phyloP scores from a whole-genome alignment of 2,113 vertebrate species.

The Pseudopipra pipra region DNA sequence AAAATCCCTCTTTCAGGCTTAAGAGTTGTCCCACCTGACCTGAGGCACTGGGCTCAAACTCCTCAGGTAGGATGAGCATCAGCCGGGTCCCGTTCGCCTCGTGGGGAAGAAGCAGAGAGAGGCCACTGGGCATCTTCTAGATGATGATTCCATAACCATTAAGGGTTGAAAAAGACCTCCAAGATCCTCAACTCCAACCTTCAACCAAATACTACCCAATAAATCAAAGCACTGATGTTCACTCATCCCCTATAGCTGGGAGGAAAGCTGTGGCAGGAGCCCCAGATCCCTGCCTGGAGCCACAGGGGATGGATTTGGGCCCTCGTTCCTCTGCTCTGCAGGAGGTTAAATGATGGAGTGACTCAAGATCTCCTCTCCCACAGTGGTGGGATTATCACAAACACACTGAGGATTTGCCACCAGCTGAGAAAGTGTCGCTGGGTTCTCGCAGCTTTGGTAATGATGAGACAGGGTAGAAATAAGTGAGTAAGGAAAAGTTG shows the following conservation, averaged over 20 bases:
- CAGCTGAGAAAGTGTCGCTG: background rate
- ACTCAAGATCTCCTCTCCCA: background rate
- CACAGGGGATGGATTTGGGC: background rate
- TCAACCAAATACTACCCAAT: background rate
- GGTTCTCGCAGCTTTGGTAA: background rate
- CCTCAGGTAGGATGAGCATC: background rate
- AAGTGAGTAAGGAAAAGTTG: background rate
- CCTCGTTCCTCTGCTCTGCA: background rate
- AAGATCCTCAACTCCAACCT: background rate
- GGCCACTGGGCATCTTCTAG: background rate
- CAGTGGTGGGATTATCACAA: background rate
- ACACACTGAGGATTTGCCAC: background rate
- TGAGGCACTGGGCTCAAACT: accelerated
- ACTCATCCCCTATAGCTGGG: accelerated
- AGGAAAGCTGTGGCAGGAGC: background rate
- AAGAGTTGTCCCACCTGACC: background rate
- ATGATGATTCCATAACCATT: background rate
- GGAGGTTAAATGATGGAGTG: background rate
- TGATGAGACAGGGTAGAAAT: background rate
- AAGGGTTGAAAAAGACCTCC: background rate
- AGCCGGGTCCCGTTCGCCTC: accelerated
- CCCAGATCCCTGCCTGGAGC: background rate
- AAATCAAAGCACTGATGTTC: background rate
- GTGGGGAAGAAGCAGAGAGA: background rate
- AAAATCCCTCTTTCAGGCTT: background rate